Evolutionary conservation across 2,888 invertebrate genomes (phyloP), one percentile per base, ranked within the genome.

Genomic region (Taphrorychus bicolor): DNA sequence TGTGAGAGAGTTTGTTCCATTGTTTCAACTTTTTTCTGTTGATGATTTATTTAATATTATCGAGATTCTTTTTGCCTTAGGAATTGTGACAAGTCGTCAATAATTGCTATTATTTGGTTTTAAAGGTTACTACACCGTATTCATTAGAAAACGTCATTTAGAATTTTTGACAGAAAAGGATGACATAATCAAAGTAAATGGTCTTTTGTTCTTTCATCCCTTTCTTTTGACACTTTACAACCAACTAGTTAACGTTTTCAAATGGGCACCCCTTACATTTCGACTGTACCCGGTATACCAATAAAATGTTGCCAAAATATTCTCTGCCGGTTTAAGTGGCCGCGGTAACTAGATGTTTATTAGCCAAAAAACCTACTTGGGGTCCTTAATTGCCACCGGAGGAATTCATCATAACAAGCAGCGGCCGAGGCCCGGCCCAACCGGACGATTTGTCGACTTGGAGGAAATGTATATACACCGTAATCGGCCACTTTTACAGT

Each of bases 241-340:
- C n/a, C n/a, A n/a, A n/a, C n/a, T n/a, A n/a, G n/a, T n/a, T n/a
- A n/a, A n/a, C n/a, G n/a, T n/a, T n/a, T n/a, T n/a, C n/a, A n/a
- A n/a, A n/a, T n/a, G n/a, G n/a, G n/a, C n/a, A n/a, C n/a, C 32
- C 32, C 32, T 32, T 3, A 45, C 51, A 9, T 51, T 51, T 18
- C 21, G 16, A 19, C 51, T 51, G 16, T 2, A 53, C 67, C 67
- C 62, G 19, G 62, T 67, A 69, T 59, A 69, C 45, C 45, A 73
- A 75, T 74, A 73, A 75, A 76, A 76, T 76, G 76, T 74, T 74
- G 76, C 74, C 76, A 77, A 76, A 45, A 75, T 75, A 76, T 76
- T 75, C 64, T 21, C 52, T 73, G 75, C 74, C 74, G 76, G 77
- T 75, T 76, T 71, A 41, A 54, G 59, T 62, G 56, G 57, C 67